phyloP scores from a whole-genome alignment of 2,113 vertebrate genomes.

The Actinemys pallida region DNA sequence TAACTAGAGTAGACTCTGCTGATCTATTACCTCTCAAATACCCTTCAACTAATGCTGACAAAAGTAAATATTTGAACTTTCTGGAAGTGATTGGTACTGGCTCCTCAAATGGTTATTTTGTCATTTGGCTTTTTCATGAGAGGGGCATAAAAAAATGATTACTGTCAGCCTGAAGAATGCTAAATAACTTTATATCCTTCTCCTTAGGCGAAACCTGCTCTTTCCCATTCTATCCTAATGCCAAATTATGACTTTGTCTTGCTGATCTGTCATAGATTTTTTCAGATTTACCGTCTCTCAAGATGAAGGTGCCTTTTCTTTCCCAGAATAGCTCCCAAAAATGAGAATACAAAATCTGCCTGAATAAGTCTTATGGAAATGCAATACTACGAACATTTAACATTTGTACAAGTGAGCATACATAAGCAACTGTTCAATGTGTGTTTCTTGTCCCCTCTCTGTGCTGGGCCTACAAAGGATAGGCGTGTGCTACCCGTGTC shows the following conservation, averaged over 20 bases:
- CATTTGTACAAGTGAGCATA: neutral
- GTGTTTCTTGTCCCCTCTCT: neutral
- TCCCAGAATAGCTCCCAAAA: slow-evolving; percentile 14
- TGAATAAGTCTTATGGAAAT: slow-evolving; percentile 16
- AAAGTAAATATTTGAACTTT: slow-evolving; percentile 42
- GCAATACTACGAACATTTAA: slow-evolving; percentile 14
- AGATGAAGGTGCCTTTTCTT: slow-evolving; percentile 22
- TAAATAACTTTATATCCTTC: slow-evolving; percentile 54
- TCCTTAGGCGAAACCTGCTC: slow-evolving; percentile 29
- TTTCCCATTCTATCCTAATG: slow-evolving; percentile 51
- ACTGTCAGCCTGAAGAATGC: slow-evolving; percentile 30
- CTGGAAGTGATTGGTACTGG: neutral
- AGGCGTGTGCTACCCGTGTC: neutral
- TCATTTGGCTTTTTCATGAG: slow-evolving; percentile 38
- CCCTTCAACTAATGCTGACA: slow-evolving; percentile 27
- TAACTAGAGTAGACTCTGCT: neutral
- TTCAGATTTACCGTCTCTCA: slow-evolving; percentile 33
- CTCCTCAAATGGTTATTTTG: slow-evolving; percentile 53
- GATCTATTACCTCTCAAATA: neutral
- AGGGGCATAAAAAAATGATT: slow-evolving; percentile 54
- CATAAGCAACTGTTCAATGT: neutral
- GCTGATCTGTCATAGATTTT: neutral
- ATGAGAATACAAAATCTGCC: neutral
- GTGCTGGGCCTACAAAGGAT: neutral
- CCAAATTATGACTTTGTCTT: slow-evolving; percentile 27